Base-by-base conservation (phyloP, 2,888 invertebrate genomes). In the Drosophila gaucha region DNA sequence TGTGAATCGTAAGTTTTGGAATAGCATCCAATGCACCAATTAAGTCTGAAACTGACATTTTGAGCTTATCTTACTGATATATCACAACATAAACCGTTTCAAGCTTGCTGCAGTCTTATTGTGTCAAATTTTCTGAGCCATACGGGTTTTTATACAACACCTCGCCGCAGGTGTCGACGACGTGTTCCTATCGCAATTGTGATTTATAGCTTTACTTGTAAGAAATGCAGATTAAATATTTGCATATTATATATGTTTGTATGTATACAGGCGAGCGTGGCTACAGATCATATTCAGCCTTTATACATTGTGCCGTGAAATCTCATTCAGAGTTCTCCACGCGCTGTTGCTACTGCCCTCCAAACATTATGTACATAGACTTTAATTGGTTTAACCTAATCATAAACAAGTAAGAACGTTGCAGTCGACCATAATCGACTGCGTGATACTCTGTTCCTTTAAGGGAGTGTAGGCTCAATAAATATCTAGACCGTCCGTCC, bases 1-100 rank as follows among this genome's bases (percentile, higher is more conserved):
- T 22, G 8, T 47, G 47, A 4, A 24, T 22, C 8, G 18, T 18
- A 2, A 75, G 50, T 41, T 73, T 83, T 4, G 84, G 68, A 43
- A 75, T 63, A 18, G 76, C 69, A 24, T 77, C 85, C n/a, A 76
- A 22, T 6, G 74, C 71, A 31, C 74, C 55, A 20, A 89, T 78
- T 8, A 88, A 58, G 73, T 89, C 83, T 3, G 85, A 54, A 35
- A 80, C 79, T n/a, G 88, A 72, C 89, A 89, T 89, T 49, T 28
- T 16, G 2, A 24, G 24, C 2, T 33, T 16, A 12, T 58, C 24
- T 6, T 39, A 38, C 26, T 57, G 59, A 44, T 55, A 28, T 57
- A 12, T 14, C 41, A 36, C 18, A 47, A 56, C 14, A 24, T 26
- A 16, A 28, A 46, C 47, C 12, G 47, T 28, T 8, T 20, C 9